Percentiles rank a stretch among this genome's conserved stretches.
Evolutionary conservation across 2,797 vertebrate genomes (phyloP).

Genomic region (Peromyscus aztecus): DNA sequence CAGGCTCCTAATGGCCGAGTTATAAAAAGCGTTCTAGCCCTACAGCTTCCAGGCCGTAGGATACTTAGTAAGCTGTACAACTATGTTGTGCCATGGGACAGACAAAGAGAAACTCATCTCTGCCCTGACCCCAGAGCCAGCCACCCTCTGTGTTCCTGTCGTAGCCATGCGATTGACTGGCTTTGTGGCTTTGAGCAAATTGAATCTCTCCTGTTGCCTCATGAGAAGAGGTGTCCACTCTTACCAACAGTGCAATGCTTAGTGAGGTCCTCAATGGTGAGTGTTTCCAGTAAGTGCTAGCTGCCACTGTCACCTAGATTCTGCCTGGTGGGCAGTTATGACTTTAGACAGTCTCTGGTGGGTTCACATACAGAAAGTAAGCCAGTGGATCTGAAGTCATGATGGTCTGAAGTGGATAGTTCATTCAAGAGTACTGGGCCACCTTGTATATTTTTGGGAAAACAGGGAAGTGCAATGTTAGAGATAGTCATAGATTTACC

Average conservation of each 20-base stretch:
- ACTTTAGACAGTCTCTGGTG: neutral
- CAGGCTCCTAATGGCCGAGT: neutral
- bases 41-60: too few species aligned
- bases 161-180: neutral
- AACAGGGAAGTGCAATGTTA: neutral
- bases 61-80: fast-evolving
- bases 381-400: neutral
- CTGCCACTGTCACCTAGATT: neutral
- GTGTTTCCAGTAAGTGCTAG: neutral
- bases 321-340: neutral
- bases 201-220: neutral
- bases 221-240: neutral
- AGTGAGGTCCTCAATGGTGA: neutral
- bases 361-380: neutral
- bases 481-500: neutral
- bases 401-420: neutral
- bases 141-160: neutral
- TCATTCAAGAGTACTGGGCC: neutral
- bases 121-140: neutral
- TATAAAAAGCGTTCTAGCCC: neutral
- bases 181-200: neutral
- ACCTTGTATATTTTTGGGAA: neutral
- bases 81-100: neutral
- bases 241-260: neutral
- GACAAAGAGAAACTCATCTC: neutral